Conservation (phyloP, 2,888 invertebrate species). For the Arctia plantaginis region DNA sequence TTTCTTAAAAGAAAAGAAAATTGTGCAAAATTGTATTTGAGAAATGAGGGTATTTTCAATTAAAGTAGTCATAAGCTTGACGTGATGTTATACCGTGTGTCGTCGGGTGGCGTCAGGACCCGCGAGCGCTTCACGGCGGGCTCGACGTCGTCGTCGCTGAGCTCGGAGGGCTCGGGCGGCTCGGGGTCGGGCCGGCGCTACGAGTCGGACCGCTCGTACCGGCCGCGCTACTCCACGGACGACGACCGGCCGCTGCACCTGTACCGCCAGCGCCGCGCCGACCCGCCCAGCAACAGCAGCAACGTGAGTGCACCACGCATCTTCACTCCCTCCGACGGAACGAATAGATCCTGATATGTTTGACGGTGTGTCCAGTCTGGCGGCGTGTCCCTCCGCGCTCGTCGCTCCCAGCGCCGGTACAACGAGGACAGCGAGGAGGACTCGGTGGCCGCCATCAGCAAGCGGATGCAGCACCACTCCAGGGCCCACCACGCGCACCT, state of each 20-base stretch:
- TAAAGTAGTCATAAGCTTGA: too few species aligned
- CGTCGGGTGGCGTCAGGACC: too few species aligned
- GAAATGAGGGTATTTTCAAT: too few species aligned
- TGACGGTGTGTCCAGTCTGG: conserved; percentile 31
- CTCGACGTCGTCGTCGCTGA: conserved; percentile 52
- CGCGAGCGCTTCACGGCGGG: conserved; percentile 66
- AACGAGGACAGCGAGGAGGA: conserved; percentile 88
- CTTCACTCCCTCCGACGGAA: too few species aligned
- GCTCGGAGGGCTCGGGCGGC: conserved; percentile 44
- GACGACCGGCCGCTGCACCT: conserved; percentile 76
- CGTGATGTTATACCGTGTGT: too few species aligned
- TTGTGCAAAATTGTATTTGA: too few species aligned
- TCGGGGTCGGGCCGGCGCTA: conserved; percentile 60
- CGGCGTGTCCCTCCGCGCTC: conserved; percentile 70
- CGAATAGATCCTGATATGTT: too few species aligned
- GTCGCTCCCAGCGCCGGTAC: conserved; percentile 83
- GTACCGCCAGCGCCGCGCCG: conserved; percentile 59
- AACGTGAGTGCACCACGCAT: neutral
- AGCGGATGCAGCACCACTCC: conserved; percentile 67
- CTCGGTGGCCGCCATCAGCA: conserved; percentile 79
- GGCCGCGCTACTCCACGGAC: conserved; percentile 73
- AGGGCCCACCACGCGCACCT: conserved; percentile 46
- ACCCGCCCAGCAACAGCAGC: neutral
- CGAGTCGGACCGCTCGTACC: conserved; percentile 81
- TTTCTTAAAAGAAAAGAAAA: too few species aligned